phyloP scores from a whole-genome alignment of 2,797 vertebrate genomes.

The Brachyalestes nurse region DNA sequence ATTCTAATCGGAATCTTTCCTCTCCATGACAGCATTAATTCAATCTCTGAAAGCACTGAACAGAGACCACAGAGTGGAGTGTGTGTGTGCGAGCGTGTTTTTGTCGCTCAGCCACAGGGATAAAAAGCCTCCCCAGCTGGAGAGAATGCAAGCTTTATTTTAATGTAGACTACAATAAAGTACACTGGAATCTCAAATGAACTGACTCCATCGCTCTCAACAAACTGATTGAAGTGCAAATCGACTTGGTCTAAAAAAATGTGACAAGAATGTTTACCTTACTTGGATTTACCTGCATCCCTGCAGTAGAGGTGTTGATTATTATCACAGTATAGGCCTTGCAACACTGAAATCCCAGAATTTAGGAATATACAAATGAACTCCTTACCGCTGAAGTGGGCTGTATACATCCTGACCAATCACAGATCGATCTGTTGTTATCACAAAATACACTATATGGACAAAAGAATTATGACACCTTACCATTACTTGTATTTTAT shows the following conservation, averaged over 20 bases:
- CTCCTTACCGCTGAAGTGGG: not conserved
- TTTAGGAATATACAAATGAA: not conserved
- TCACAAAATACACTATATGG: too few species aligned
- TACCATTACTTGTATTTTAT: too few species aligned
- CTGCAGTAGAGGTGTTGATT: not conserved
- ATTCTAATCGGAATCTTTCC: slow-evolving; percentile 17
- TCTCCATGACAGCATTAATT: not conserved
- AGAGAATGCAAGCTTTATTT: not conserved
- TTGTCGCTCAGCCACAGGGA: slow-evolving; percentile 9
- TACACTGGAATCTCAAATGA: not conserved
- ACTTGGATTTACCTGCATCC: not conserved
- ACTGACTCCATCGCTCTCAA: not conserved
- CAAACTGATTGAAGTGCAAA: not conserved
- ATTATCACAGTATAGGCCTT: not conserved
- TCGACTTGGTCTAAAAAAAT: not conserved
- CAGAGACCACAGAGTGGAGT: slow-evolving; percentile 11
- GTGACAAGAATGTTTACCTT: not conserved
- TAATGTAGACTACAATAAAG: not conserved
- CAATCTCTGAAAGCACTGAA: slow-evolving; percentile 30
- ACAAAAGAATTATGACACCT: too few species aligned
- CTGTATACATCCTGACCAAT: not conserved
- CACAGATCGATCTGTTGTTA: too few species aligned
- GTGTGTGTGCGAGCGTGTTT: slow-evolving; percentile 16
- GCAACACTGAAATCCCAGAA: not conserved
- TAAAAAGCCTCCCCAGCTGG: slow-evolving; percentile 11